phyloP scores from a whole-genome alignment of 2,797 vertebrate species.

The Clarias laeviceps region DNA sequence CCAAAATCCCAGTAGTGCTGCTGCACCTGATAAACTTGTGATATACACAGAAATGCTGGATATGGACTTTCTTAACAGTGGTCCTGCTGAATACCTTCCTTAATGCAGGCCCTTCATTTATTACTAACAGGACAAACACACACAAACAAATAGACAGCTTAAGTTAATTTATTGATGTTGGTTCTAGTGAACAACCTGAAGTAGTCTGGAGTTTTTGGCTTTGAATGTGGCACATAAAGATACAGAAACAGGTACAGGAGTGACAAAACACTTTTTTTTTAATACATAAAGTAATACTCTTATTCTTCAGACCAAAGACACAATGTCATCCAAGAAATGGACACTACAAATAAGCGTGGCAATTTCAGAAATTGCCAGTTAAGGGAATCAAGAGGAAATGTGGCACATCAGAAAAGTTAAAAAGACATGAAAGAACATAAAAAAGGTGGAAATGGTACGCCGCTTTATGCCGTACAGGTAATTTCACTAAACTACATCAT shows the following conservation, averaged over 20 bases:
- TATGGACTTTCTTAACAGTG: not conserved
- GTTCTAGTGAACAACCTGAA: constrained; percentile 70
- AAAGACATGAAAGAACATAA: constrained; percentile 8
- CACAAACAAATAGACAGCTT: constrained; percentile 39
- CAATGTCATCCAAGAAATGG: constrained; percentile 34
- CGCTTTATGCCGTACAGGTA: not conserved
- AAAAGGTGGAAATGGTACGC: not conserved
- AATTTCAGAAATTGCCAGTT: constrained; percentile 5
- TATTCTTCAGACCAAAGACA: constrained; percentile 69
- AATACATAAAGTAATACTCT: constrained; percentile 63
- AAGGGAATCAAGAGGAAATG: constrained; percentile 29
- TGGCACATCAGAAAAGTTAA: constrained; percentile 38
- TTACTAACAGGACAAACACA: constrained; percentile 14
- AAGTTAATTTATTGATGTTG: constrained; percentile 76
- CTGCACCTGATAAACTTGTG: not conserved
- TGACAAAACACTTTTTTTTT: constrained; percentile 60
- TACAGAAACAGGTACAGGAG: constrained; percentile 67
- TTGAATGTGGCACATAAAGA: constrained; percentile 61
- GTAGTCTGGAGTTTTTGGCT: constrained; percentile 52
- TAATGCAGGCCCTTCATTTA: not conserved
- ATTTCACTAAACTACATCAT: not conserved
- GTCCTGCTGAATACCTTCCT: not conserved
- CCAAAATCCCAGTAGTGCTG: not conserved
- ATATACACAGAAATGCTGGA: not conserved
- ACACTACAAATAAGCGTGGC: constrained; percentile 36